Evolutionary conservation across 2,113 vertebrate species (phyloP).

Genomic region (Gopherus flavomarginatus): DNA sequence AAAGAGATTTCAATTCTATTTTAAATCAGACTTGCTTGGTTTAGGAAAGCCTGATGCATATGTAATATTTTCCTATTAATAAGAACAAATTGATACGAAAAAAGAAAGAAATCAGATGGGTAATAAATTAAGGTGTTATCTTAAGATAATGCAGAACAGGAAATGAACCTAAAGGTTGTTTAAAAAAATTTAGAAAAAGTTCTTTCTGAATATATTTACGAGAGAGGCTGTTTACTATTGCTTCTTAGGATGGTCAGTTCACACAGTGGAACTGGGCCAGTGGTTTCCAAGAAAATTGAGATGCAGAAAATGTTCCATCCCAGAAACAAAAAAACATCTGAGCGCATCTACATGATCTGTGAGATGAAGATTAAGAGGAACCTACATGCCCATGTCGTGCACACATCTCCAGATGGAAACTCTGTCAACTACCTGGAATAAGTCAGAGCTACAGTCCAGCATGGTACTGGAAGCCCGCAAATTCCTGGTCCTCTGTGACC

Average conservation of each 20-base stretch:
- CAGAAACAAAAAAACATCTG: too few relatives aligned
- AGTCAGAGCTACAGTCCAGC: too few relatives aligned
- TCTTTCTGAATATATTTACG: not conserved
- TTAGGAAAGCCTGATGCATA: not conserved
- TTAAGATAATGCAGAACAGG: not conserved
- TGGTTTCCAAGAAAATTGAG: not conserved
- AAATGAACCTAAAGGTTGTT: not conserved
- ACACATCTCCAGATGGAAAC: too few relatives aligned
- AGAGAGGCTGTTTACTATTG: too few relatives aligned
- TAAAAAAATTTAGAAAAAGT: not conserved
- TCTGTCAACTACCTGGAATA: too few relatives aligned
- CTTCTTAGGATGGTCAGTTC: not conserved
- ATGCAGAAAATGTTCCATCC: too few relatives aligned
- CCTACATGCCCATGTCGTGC: too few relatives aligned
- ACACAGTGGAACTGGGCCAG: not conserved
- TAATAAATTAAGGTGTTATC: not conserved
- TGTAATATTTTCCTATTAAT: not conserved
- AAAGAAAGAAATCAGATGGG: not conserved
- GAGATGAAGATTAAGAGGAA: too few relatives aligned
- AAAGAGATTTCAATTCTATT: not conserved
- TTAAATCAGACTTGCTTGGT: not conserved
- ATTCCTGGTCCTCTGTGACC: too few relatives aligned
- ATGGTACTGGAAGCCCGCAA: too few relatives aligned
- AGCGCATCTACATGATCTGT: too few relatives aligned
- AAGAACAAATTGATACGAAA: not conserved